Conservation (phyloP, 2,113 vertebrate genomes). For the Gnathonemus longibarbis region DNA sequence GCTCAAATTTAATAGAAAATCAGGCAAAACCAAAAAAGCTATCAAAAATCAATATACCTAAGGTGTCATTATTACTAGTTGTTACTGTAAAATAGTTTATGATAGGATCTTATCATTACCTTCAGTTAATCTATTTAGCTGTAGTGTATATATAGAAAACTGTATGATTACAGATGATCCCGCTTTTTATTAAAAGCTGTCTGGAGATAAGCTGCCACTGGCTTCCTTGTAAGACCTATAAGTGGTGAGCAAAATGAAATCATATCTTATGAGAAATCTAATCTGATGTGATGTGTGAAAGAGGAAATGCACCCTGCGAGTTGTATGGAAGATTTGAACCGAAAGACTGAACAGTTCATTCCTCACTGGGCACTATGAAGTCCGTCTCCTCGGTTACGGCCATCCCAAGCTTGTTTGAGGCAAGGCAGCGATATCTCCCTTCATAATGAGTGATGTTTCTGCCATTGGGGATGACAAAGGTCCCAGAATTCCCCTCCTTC, state of each 20-base stretch:
- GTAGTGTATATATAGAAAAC: conserved; percentile 11
- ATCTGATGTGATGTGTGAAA: conserved; percentile 7
- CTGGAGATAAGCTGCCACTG: conserved; percentile 18
- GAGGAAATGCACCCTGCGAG: conserved; percentile 10
- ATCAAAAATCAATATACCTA: neutral
- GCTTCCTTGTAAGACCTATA: conserved; percentile 19
- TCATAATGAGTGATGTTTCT: conserved; percentile 80
- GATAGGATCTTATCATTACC: neutral
- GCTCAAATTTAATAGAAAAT: neutral
- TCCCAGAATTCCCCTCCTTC: conserved; percentile 72
- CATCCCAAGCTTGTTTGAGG: conserved; percentile 76
- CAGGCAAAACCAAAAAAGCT: neutral
- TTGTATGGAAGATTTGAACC: neutral
- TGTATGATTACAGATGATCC: conserved; percentile 34
- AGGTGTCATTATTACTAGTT: neutral
- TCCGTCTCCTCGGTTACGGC: conserved; percentile 85
- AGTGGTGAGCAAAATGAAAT: conserved; percentile 37
- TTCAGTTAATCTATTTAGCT: neutral
- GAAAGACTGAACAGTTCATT: conserved; percentile 24
- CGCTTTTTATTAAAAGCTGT: conserved; percentile 28
- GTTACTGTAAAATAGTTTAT: neutral
- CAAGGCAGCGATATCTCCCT: conserved; percentile 83
- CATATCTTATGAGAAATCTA: conserved; percentile 39
- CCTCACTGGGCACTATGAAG: conserved; percentile 88
- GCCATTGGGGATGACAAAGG: conserved; percentile 82